These are phyloP conservation scores for Bursaphelenchus mucronatus DNA, from an alignment of 1,140 invertebrate species.

Conservation along the genomic window DNA sequence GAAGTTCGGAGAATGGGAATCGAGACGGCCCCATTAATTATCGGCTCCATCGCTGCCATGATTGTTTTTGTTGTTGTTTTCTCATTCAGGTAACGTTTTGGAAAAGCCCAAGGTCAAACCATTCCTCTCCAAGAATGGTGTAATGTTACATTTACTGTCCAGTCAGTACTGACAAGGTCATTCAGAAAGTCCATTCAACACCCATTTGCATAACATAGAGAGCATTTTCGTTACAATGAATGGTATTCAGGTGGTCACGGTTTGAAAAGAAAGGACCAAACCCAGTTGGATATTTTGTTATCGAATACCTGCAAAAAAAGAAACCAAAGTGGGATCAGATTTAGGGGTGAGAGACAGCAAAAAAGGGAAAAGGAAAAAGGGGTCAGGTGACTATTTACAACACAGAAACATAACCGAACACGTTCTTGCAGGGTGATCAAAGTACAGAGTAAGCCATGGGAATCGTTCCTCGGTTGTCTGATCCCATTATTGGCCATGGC, in stretches of 20 bases:
- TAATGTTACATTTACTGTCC: background rate
- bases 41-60: conserved; percentile 53
- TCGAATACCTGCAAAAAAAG: too few relatives aligned
- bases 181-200: too few relatives aligned
- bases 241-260: too few relatives aligned
- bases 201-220: too few relatives aligned
- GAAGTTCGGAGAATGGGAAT: conserved; percentile 57
- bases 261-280: too few relatives aligned
- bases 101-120: background rate
- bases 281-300: too few relatives aligned
- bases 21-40: conserved; percentile 53
- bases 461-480: conserved; percentile 53
- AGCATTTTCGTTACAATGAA: too few relatives aligned
- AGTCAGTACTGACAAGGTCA: too few relatives aligned
- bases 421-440: conserved; percentile 40
- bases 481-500: conserved; percentile 52
- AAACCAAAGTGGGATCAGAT: too few relatives aligned
- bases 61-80: conserved; percentile 47
- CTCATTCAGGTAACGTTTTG: conserved; percentile 38
- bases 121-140: conserved; percentile 4
- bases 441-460: conserved; percentile 51
- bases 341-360: background rate
- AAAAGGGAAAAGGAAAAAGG: background rate
- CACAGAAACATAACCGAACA: background rate
- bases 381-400: background rate